Conservation (phyloP, 2,888 invertebrate genomes). For the Bugula neritina region DNA sequence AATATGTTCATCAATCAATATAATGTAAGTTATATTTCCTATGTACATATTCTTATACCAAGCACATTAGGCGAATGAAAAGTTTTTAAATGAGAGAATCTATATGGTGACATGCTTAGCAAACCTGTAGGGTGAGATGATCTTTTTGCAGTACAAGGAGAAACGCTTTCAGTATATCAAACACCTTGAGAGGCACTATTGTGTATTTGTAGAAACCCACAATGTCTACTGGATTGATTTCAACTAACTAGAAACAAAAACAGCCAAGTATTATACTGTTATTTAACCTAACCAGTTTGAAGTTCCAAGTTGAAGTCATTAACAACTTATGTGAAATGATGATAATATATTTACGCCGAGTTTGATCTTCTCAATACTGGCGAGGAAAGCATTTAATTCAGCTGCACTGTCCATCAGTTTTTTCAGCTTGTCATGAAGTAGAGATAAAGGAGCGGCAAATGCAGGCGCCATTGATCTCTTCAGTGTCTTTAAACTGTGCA, state of each 20-base stretch:
- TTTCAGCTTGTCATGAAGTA: not conserved
- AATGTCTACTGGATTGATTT: conserved; percentile 5
- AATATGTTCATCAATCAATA: no score
- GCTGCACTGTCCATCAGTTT: not conserved
- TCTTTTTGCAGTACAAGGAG: not conserved
- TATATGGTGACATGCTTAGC: no score
- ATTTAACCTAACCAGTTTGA: no score
- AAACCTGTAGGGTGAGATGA: not conserved
- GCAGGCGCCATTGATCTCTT: not conserved
- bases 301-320: no score
- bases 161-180: conserved; percentile 13
- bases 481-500: not conserved
- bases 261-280: no score
- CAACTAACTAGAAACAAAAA: not conserved
- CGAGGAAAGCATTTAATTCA: conserved; percentile 2
- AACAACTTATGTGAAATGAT: no score
- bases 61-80: no score
- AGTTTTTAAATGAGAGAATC: no score
- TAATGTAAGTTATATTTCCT: no score
- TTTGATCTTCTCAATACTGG: conserved; percentile 12
- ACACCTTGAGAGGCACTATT: not conserved
- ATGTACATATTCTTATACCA: no score
- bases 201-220: not conserved
- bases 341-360: not conserved
- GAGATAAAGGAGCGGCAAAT: not conserved